A percentile compares a stretch with the other conserved stretches of the same genome.
Evolutionary conservation across 2,888 invertebrate genomes (phyloP).

Genomic region (Dryobota labecula): DNA sequence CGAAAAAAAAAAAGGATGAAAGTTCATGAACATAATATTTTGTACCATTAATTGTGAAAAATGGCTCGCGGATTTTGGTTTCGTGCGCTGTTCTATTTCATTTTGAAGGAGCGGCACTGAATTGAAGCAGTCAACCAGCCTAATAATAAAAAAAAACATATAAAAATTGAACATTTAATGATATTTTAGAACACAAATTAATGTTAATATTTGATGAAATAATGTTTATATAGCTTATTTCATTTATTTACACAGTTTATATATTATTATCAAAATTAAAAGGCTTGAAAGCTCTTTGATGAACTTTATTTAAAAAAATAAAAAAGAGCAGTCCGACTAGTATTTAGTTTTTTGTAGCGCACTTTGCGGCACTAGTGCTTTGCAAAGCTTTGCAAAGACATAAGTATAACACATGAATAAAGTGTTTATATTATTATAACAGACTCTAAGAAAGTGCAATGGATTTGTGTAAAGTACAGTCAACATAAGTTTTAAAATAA

Average conservation of each 20-base stretch:
- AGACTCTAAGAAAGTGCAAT: too few species aligned
- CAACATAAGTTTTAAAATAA: too few species aligned
- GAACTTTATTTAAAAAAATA: too few species aligned
- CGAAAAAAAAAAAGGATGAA: background rate
- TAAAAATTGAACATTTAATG: background rate
- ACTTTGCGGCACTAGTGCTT: background rate
- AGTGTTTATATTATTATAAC: too few species aligned
- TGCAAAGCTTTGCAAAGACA: too few species aligned
- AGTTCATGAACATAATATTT: background rate
- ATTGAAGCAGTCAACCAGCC: background rate
- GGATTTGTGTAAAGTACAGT: too few species aligned
- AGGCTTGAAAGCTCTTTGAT: background rate
- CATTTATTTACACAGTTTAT: conserved; percentile 1
- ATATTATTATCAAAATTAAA: conserved; percentile 10
- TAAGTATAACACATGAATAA: too few species aligned
- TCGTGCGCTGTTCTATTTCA: background rate
- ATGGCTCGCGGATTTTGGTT: too few species aligned
- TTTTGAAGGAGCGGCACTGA: background rate
- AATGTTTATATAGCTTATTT: background rate
- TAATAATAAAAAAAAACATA: background rate
- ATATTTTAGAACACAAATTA: background rate
- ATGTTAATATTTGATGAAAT: background rate
- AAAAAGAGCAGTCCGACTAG: background rate
- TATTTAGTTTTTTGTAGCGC: background rate
- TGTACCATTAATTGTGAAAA: background rate